These are phyloP conservation scores for Mastigias papua DNA, from an alignment of 30 jellyfish, hydroid and myxozoan species.

Conservation along the genomic window DNA sequence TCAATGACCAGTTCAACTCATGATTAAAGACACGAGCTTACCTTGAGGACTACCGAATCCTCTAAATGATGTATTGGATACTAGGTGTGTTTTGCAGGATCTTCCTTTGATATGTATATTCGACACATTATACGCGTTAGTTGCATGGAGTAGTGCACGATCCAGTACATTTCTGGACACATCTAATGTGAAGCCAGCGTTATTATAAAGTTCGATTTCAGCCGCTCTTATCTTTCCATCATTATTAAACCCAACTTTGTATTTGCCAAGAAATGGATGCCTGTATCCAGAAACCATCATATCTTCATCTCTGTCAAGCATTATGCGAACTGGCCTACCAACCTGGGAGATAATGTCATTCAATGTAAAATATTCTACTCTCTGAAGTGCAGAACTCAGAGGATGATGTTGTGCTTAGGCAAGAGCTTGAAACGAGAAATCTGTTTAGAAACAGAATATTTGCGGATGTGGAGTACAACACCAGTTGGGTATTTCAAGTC, in stretches of 20 bases:
- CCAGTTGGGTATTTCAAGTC: no score
- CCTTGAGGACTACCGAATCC: constrained; percentile 79
- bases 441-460: no score
- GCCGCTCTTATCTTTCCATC: constrained; percentile 29
- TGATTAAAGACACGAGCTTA: neutral
- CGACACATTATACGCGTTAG: constrained; percentile 29
- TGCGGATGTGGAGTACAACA: no score
- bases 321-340: constrained; percentile 52
- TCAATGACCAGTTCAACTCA: no score
- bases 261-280: constrained; percentile 40
- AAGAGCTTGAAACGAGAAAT: neutral
- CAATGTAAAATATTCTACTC: no score
- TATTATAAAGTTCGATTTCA: constrained; percentile 31
- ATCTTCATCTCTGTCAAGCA: constrained; percentile 68
- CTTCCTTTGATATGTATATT: constrained; percentile 25
- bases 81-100: constrained; percentile 56
- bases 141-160: constrained; percentile 25
- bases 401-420: no score
- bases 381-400: no score
- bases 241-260: constrained; percentile 67
- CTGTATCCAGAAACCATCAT: constrained; percentile 50
- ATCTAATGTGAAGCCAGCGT: constrained; percentile 42
- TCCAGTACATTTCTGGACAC: constrained; percentile 34
- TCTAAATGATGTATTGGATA: constrained; percentile 64
- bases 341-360: neutral